Conservation (phyloP, 2,113 vertebrate species). For the Orthonyx spaldingii region DNA sequence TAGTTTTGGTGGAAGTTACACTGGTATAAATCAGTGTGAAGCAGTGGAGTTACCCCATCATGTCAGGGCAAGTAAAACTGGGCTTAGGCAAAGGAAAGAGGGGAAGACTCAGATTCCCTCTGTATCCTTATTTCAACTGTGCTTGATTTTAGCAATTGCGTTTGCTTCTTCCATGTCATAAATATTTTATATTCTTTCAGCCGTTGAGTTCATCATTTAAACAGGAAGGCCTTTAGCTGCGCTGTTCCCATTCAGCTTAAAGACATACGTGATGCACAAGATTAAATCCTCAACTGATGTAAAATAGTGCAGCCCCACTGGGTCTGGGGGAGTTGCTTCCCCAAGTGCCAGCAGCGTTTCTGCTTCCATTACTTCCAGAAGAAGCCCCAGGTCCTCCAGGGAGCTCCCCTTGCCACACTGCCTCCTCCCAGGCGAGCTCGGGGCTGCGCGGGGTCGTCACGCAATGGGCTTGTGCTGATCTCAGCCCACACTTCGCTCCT, state of each 20-base stretch:
- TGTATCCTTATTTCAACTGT: constrained; percentile 50
- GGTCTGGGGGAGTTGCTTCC: background rate
- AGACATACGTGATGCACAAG: background rate
- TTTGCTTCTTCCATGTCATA: background rate
- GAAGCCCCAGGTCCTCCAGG: background rate
- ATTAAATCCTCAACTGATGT: background rate
- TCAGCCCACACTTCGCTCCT: fast-evolving
- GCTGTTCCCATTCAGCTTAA: background rate
- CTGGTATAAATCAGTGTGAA: background rate
- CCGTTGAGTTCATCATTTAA: background rate
- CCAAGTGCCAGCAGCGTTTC: background rate
- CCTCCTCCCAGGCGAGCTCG: background rate
- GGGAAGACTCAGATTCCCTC: background rate
- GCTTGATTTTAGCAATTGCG: background rate
- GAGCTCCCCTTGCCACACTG: background rate
- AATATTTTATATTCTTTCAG: constrained; percentile 45
- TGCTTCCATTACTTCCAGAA: background rate
- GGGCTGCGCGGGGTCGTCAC: background rate
- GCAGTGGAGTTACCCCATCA: background rate
- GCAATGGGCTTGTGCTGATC: background rate
- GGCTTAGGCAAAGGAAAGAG: background rate
- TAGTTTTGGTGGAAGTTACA: background rate
- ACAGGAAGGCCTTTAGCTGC: constrained; percentile 12
- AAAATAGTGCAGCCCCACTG: background rate
- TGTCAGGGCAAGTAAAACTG: background rate